phyloP scores from a whole-genome alignment of 2,113 vertebrate genomes.

The Sylvia atricapilla region DNA sequence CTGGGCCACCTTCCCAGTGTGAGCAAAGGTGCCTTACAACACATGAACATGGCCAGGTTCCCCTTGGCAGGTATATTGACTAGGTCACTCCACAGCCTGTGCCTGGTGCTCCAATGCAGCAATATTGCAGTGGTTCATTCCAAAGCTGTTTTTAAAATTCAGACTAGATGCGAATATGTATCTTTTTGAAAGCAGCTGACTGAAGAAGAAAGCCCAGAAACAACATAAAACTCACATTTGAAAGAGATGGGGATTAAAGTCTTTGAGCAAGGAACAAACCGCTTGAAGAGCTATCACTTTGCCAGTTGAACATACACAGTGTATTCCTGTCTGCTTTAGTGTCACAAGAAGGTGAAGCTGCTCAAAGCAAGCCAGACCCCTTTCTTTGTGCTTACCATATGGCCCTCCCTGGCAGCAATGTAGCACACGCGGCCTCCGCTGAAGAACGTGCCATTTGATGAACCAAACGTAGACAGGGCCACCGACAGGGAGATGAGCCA shows the following conservation, averaged over 20 bases:
- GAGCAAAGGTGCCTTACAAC: neutral
- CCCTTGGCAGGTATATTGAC: neutral
- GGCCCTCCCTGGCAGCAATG: conserved; percentile 88
- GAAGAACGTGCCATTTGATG: conserved; percentile 83
- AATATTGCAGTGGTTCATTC: neutral
- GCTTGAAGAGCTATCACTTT: neutral
- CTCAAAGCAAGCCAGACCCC: neutral
- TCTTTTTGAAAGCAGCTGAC: neutral
- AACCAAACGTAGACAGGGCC: conserved; percentile 84
- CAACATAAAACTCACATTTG: neutral
- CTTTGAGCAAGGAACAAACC: neutral
- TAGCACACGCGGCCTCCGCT: conserved; percentile 81
- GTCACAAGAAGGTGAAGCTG: neutral
- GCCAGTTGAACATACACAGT: neutral
- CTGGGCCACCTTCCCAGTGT: neutral
- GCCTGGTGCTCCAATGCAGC: neutral
- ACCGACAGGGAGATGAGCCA: conserved; percentile 88
- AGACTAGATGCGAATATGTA: neutral
- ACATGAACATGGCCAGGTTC: neutral
- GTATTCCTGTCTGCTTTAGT: neutral
- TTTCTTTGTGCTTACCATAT: conserved; percentile 77
- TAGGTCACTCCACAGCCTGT: neutral
- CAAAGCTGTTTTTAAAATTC: neutral
- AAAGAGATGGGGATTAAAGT: neutral
- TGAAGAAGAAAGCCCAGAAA: neutral